phyloP scores from a whole-genome alignment of 2,888 invertebrate genomes.

The Pherbina coryleti region DNA sequence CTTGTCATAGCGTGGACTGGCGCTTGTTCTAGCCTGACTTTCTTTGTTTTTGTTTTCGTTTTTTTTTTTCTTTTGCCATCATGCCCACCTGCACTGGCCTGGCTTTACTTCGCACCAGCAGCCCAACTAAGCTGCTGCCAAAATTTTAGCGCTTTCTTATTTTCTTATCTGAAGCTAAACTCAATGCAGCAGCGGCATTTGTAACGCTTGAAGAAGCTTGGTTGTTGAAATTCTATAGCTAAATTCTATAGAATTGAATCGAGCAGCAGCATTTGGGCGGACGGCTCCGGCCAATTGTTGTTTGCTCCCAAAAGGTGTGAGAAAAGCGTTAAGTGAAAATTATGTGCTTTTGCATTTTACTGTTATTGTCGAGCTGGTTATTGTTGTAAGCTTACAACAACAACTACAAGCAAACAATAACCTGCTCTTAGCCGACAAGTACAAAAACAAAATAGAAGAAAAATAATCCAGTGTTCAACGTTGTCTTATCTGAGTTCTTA shows the following conservation, averaged over 20 bases:
- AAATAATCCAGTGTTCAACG: not conserved
- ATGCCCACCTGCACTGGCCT: not conserved
- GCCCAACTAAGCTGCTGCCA: not conserved
- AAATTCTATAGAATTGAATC: not conserved
- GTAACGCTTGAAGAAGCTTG: not conserved
- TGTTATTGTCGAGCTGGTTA: conserved; percentile 12
- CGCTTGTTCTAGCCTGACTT: no score
- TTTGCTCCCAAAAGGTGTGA: not conserved
- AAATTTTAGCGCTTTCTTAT: not conserved
- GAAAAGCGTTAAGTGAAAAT: conserved; percentile 27
- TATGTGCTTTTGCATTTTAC: conserved; percentile 27
- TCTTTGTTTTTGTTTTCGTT: no score
- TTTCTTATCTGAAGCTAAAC: not conserved
- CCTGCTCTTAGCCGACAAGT: not conserved
- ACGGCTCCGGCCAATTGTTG: not conserved
- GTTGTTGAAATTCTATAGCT: not conserved
- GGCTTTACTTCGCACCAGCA: not conserved
- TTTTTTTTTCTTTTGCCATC: not conserved
- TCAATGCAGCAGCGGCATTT: not conserved
- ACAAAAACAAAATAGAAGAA: no score
- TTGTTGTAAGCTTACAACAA: conserved; percentile 14
- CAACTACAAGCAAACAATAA: not conserved
- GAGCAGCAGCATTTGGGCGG: not conserved
- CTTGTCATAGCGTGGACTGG: no score
- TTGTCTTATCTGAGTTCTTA: no score